Evolutionary conservation across 2,113 vertebrate genomes (phyloP), one percentile per base, ranked within the genome.

Genomic region (Gopherus flavomarginatus): DNA sequence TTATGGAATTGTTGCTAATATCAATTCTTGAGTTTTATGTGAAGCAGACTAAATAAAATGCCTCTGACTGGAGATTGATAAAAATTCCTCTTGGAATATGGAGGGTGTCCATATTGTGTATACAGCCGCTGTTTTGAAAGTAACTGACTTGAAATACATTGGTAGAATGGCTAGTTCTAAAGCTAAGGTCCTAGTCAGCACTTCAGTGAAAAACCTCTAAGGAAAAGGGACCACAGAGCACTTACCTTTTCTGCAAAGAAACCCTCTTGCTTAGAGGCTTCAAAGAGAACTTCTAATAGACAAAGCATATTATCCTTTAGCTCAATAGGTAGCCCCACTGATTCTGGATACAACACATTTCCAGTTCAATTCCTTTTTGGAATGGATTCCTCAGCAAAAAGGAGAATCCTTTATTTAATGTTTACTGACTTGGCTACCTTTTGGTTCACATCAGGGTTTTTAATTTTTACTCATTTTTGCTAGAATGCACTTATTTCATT

Each of bases 251-350:
- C 57, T 59, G 50, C 86, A 16, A 83, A 86, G 69, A 47, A 29
- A 85, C 49, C 1, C 11, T 38, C 65, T 72, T 72, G 35, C 65
- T 75, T 42, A 75, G 8, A 75, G 8, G 12, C 2, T 69, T 22
- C 83, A 72, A 26, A 38, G 8, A 69, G 7, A 89, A 42, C 86
- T 52, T 62, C 52, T 86, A 27, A 84, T 27, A n/a, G 44, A 44
- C 21, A 0, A 0, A 86, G 17, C 35, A 62, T 26, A 78, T 0
- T 62, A 80, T 44, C 54, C 13, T 79, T 59, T 0, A 0, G 54
- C 82, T 90, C 24, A 52, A 50, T 0, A 0, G 49, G 14, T 56
- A 56, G 72, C 38, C 65, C 92, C 78, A 1, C 1, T 49, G 49
- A 35, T 53, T 50, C 19, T 75, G 35, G 1, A 17, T 22, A 26